Conservation (phyloP, 2,888 invertebrate species). For the Diplazon laetatorius region DNA sequence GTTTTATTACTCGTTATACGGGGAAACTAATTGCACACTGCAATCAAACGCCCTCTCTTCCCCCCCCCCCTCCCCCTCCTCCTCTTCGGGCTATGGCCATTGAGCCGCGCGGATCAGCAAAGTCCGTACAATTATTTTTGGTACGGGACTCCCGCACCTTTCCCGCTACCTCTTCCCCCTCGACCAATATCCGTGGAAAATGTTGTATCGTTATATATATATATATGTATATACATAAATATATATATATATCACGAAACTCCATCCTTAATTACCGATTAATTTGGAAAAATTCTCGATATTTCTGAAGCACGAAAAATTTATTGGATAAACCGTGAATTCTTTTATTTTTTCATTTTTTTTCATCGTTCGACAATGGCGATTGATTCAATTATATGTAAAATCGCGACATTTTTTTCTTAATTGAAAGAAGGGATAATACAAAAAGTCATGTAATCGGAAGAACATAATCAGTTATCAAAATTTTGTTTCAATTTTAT, state of each 20-base stretch:
- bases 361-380: neutral
- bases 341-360: too few species aligned
- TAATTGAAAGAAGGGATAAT: too few species aligned
- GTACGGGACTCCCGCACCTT: neutral
- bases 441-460: too few species aligned
- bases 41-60: conserved; percentile 29
- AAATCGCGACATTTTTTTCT: too few species aligned
- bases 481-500: too few species aligned
- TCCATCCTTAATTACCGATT: neutral
- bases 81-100: too few species aligned
- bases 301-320: neutral
- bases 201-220: conserved; percentile 17
- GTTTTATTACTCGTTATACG: conserved; percentile 9
- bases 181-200: conserved; percentile 13
- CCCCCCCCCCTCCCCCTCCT: too few species aligned
- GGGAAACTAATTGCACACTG: conserved; percentile 37
- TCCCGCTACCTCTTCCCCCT: neutral
- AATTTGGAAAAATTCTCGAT: conserved; percentile 10
- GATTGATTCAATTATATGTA: conserved; percentile 12
- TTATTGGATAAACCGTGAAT: too few species aligned
- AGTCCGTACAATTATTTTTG: conserved; percentile 8
- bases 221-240: too few species aligned
- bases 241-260: too few species aligned
- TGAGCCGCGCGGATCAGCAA: too few species aligned
- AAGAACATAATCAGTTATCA: too few species aligned